Conservation (phyloP, 2,888 invertebrate genomes). For the Ecdyonurus torrentis region DNA sequence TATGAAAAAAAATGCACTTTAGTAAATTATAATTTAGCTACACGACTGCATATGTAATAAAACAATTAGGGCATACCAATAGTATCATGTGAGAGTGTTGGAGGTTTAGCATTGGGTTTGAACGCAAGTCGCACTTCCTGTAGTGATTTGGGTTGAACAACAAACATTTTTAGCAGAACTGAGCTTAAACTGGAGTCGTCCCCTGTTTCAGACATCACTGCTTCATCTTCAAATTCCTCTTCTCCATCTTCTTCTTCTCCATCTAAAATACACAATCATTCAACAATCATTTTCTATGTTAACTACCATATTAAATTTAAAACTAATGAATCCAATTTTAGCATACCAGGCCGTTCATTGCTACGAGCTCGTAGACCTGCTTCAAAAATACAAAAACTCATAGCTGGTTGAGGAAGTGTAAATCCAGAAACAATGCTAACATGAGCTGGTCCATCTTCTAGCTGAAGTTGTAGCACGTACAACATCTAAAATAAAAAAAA, state of each 20-base stretch:
- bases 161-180: constrained; percentile 43
- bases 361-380: constrained; percentile 36
- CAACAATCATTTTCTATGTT: neutral
- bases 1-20: neutral
- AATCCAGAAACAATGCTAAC: constrained; percentile 71
- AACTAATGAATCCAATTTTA: neutral
- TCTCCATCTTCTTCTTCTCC: constrained; percentile 38
- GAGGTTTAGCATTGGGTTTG: constrained; percentile 13
- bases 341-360: neutral
- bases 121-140: constrained; percentile 67
- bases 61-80: neutral
- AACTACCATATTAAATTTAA: neutral
- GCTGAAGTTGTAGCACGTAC: constrained; percentile 59
- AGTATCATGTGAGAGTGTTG: neutral
- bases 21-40: neutral
- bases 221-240: constrained; percentile 29
- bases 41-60: too few species aligned
- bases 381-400: constrained; percentile 77
- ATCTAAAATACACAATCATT: constrained; percentile 20
- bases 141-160: constrained; percentile 75
- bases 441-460: constrained; percentile 39
- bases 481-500: constrained; percentile 33
- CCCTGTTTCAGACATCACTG: constrained; percentile 23
- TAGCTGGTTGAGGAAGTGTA: constrained; percentile 66
- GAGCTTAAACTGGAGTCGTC: constrained; percentile 11